Evolutionary conservation across 2,797 vertebrate species (phyloP), one percentile per base, ranked within the genome.

Genomic region (Manis pentadactyla): DNA sequence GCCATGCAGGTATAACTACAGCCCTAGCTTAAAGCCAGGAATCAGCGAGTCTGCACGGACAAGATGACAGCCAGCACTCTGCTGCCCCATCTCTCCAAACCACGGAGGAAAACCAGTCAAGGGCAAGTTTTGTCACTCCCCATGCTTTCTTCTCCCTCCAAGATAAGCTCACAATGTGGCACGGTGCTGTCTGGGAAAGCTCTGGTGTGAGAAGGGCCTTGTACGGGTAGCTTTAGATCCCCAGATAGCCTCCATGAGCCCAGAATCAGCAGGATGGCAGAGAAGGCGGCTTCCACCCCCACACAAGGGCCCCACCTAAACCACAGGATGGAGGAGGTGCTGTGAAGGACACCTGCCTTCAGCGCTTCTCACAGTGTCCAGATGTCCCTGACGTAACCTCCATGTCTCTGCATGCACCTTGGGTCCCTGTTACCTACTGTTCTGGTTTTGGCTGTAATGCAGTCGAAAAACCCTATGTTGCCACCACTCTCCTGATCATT

Each of bases 331-430:
- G 61, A 12, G 1, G 34, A 29, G 68, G 42, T 39, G 17, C 57
- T 53, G 18, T 0, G 3, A 37, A 49, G 46, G 5, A 23, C 2
- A 3, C 31, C 82, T 29, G 42, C 19, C 66, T 21, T 66, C 3
- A 0, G 21, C 27, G 14, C 79, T 18, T 2, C 10, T 27, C 1
- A 64, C 37, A 5, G 25, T 10, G 0, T 64, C 4, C 0, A 57
- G n/a, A 31, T 10, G 7, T 18, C 59, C 55, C 61, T n/a, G 14
- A 5, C 0, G 3, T 19, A n/a, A 71, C 31, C 53, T 37, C 7
- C 23, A 15, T 6, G 2, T 10, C 18, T 12, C 34, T 1, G 7
- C 59, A 66, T 46, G 27, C 71, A 27, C 66, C 64, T 25, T 19
- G 0, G 5, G 57, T 5, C 14, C 42, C 46, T 31, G 51, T 2